Base-by-base conservation (phyloP, 2,113 vertebrate genomes). In the Cygnus buccinator region DNA sequence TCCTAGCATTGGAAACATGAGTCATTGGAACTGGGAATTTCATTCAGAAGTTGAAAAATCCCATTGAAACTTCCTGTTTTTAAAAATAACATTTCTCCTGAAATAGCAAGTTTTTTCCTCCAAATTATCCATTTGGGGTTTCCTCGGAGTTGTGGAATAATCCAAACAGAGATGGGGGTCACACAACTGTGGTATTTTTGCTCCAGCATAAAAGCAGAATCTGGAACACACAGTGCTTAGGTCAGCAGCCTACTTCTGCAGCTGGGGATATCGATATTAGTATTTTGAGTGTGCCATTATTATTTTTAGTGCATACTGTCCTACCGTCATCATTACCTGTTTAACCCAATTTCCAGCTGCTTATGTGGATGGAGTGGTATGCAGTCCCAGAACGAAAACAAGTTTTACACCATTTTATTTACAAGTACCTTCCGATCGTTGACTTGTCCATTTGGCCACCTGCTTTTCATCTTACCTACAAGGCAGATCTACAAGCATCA, bases 231-330 rank as follows among this genome's bases (percentile, higher is more conserved):
- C 9, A 35, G 5, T 58, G 83, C 70, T 86, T 58, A 62, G 52
- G 43, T 84, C 92, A 90, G 85, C 90, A 95, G 43, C 93, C 92
- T 87, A 67, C 65, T 94, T 96, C 52, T 81, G 76, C 79, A 90
- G 61, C 68, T 87, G 88, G 23, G 13, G 31, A 78, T 33, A 43
- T 15, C 67, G n/a, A 74, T 39, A 86, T 67, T 48, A 81, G 63
- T 84, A 78, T 81, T 96, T 63, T 61, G 68, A 75, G 8, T 12
- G 6, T 43, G 43, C 13, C 59, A 10, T 89, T 87, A 84, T 81
- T 90, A 82, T 91, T 91, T 94, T 91, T 92, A 94, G 70, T n/a
- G 52, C 20, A 29, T 71, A 11, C 22, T 84, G 52, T 11, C 39
- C 71, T 77, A 26, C 14, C 65, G 68, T 57, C 65, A 87, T 90